phyloP scores from a whole-genome alignment of 2,113 vertebrate species.

The Zapus hudsonius region DNA sequence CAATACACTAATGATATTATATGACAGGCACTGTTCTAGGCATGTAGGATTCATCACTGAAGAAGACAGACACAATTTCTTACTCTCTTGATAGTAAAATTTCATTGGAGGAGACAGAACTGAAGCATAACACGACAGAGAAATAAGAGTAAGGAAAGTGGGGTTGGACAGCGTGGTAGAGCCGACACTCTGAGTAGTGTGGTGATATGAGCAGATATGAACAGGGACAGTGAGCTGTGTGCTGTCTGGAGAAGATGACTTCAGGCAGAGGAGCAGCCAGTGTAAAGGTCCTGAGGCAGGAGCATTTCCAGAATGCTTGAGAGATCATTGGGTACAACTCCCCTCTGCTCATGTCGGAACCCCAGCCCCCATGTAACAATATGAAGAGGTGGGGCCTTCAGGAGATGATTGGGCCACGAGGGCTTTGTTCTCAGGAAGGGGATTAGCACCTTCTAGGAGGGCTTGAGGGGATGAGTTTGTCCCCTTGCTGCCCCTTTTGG shows the following conservation, averaged over 20 bases:
- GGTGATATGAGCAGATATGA: not conserved
- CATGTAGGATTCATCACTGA: constrained; percentile 11
- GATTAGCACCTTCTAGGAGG: not conserved
- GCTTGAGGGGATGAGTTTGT: not conserved
- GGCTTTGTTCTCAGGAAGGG: not conserved
- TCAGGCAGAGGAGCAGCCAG: not conserved
- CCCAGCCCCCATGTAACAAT: not conserved
- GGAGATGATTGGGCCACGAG: not conserved
- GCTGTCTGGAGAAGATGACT: not conserved
- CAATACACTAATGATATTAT: not conserved
- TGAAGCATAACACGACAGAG: not conserved
- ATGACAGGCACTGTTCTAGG: not conserved
- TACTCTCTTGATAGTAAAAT: not conserved
- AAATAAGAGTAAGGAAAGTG: not conserved
- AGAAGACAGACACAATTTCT: not conserved
- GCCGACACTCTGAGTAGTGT: not conserved
- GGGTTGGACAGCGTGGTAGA: not conserved
- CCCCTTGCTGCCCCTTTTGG: not conserved
- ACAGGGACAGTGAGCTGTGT: not conserved
- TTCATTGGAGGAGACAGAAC: constrained; percentile 1
- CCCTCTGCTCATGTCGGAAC: not conserved
- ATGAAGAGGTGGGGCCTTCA: not conserved
- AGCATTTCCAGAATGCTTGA: not conserved
- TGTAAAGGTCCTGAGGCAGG: not conserved
- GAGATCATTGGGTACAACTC: not conserved